phyloP scores from a whole-genome alignment of 2,888 invertebrate species.

The Drosophila lacicola region DNA sequence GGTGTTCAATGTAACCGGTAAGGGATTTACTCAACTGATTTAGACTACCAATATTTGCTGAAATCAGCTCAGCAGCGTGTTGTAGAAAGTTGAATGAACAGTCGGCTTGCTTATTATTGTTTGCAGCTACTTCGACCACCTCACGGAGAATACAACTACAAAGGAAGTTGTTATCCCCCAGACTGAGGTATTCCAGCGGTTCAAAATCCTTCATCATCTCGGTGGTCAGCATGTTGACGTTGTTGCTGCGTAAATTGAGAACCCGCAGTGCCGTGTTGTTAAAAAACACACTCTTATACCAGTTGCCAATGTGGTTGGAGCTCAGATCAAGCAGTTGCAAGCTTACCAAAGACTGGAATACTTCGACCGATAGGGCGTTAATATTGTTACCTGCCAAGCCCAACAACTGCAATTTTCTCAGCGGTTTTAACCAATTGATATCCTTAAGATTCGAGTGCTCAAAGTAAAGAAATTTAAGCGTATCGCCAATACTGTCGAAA shows the following conservation, averaged over 20 bases:
- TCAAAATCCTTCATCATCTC: conserved; percentile 87
- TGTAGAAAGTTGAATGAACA: conserved; percentile 62
- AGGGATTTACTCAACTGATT: not conserved
- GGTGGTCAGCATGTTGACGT: conserved; percentile 86
- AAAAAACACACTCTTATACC: conserved; percentile 86
- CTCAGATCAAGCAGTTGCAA: conserved; percentile 86
- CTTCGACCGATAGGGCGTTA: conserved; percentile 70
- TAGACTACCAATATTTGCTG: not conserved
- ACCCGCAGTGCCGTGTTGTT: conserved; percentile 84
- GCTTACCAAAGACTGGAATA: conserved; percentile 82
- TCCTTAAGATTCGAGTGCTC: conserved; percentile 84
- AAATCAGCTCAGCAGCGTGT: conserved; percentile 9
- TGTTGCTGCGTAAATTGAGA: conserved; percentile 86
- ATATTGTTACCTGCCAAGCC: conserved; percentile 87
- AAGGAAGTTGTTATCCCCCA: conserved; percentile 87
- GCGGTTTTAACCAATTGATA: conserved; percentile 83
- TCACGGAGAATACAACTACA: conserved; percentile 87
- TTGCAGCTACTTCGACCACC: conserved; percentile 85
- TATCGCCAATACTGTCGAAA: conserved; percentile 85
- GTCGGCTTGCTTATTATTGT: conserved; percentile 74
- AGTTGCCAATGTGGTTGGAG: conserved; percentile 86
- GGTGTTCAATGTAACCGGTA: conserved; percentile 21
- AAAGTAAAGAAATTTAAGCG: conserved; percentile 85
- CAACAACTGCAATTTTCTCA: conserved; percentile 85
- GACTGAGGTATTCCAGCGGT: conserved; percentile 84